Evolutionary conservation across 92 coral and sea anemone genomes (phyloP).

Genomic region (Parazoanthus swiftii): DNA sequence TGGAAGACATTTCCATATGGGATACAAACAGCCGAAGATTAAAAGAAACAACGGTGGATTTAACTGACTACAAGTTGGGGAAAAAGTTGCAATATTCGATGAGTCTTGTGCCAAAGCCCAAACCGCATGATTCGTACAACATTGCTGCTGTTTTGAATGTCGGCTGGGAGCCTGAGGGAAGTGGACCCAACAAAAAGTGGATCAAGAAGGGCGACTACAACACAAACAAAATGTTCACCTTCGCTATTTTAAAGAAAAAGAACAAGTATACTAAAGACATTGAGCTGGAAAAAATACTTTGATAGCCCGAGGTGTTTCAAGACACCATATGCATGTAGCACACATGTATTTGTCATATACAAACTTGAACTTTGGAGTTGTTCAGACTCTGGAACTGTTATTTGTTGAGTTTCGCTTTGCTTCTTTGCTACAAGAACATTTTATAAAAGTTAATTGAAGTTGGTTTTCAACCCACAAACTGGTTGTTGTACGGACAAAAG

Average conservation of each 20-base stretch:
- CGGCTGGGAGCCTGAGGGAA: slow-evolving; percentile 67
- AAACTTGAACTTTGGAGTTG: not conserved
- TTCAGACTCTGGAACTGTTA: not conserved
- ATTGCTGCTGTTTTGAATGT: slow-evolving; percentile 86
- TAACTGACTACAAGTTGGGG: slow-evolving; percentile 66
- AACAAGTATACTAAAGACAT: slow-evolving; percentile 61
- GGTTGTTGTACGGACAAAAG: not conserved
- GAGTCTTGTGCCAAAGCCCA: slow-evolving; percentile 54
- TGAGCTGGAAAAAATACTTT: slow-evolving; percentile 45
- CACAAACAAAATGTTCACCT: slow-evolving; percentile 61
- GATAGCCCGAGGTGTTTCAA: not conserved
- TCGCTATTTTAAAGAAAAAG: slow-evolving; percentile 48
- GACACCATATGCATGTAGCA: too few relatives aligned
- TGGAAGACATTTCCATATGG: slow-evolving; percentile 71
- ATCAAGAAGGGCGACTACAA: slow-evolving; percentile 66
- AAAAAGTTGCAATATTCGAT: slow-evolving; percentile 72
- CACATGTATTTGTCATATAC: too few relatives aligned
- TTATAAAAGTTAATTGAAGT: too few relatives aligned
- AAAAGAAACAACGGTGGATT: slow-evolving; percentile 59
- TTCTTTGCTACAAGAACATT: too few relatives aligned
- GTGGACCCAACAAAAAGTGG: slow-evolving; percentile 60
- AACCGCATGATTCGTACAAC: slow-evolving; percentile 45
- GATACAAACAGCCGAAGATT: slow-evolving; percentile 59
- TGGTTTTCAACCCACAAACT: not conserved
- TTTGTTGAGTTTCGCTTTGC: not conserved